These are phyloP conservation scores for Acleris laterana DNA, from an alignment of 2,888 invertebrate species.

Conservation along the genomic window DNA sequence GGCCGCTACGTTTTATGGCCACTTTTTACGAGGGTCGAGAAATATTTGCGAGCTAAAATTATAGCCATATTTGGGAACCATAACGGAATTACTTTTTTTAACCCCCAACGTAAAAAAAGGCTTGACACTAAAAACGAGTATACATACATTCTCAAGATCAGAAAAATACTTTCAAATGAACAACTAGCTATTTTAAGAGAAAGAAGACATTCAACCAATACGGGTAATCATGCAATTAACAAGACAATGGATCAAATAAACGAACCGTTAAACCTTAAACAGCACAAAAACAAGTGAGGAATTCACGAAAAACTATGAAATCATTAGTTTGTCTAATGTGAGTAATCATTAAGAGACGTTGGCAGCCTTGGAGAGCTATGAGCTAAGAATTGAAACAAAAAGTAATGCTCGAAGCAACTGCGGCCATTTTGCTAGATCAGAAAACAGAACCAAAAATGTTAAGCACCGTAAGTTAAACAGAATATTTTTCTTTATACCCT, in stretches of 20 bases:
- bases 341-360: slow-evolving; percentile 20
- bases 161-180: background rate
- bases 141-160: background rate
- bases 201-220: too few species aligned
- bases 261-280: slow-evolving; percentile 4
- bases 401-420: background rate
- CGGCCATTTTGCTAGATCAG: background rate
- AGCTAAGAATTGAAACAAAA: slow-evolving; percentile 20
- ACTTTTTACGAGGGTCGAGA: slow-evolving; percentile 25
- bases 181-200: background rate
- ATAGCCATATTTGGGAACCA: slow-evolving; percentile 22
- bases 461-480: background rate
- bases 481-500: too few species aligned
- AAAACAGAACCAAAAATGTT: background rate
- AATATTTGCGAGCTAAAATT: slow-evolving; percentile 27
- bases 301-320: slow-evolving; percentile 28
- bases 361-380: slow-evolving; percentile 21
- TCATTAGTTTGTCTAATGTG: slow-evolving; percentile 34
- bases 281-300: slow-evolving; percentile 23
- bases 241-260: slow-evolving; percentile 5
- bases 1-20: slow-evolving; percentile 33
- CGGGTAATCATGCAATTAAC: background rate
- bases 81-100: slow-evolving; percentile 3
- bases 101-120: background rate
- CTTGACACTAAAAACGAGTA: background rate